phyloP scores from a whole-genome alignment of 2,888 invertebrate genomes.

The Stratiomys singularior region DNA sequence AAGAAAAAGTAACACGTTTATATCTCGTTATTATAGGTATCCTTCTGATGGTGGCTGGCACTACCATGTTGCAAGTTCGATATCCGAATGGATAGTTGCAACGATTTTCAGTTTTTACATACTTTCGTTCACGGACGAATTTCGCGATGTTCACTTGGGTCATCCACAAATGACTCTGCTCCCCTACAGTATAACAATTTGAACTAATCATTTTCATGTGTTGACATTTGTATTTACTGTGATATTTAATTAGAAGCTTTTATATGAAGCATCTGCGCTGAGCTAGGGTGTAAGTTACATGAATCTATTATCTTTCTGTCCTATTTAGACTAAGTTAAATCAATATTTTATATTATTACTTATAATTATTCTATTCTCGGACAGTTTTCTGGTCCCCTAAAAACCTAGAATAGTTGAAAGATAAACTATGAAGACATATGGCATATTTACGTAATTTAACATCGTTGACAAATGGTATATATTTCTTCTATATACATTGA shows the following conservation, averaged over 20 bases:
- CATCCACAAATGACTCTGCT: constrained; percentile 65
- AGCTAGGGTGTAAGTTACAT: constrained; percentile 4
- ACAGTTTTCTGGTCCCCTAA: too few relatives aligned
- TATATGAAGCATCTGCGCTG: constrained; percentile 17
- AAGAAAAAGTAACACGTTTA: not conserved
- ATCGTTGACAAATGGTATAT: too few relatives aligned
- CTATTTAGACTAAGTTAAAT: not conserved
- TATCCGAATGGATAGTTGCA: constrained; percentile 75
- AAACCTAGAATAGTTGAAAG: too few relatives aligned
- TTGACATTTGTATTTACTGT: constrained; percentile 35
- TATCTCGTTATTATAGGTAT: constrained; percentile 58
- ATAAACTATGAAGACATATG: too few relatives aligned
- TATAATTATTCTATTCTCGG: too few relatives aligned
- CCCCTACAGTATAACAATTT: constrained; percentile 59
- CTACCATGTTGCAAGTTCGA: constrained; percentile 72
- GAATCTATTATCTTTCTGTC: not conserved
- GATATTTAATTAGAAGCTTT: constrained; percentile 34
- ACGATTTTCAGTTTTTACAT: constrained; percentile 72
- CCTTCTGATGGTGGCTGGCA: constrained; percentile 73
- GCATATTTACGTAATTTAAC: too few relatives aligned
- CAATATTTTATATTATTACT: not conserved
- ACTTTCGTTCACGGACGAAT: constrained; percentile 73
- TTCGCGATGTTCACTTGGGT: constrained; percentile 69
- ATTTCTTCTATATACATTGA: too few relatives aligned
- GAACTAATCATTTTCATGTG: constrained; percentile 46